Conservation (phyloP, 2,797 vertebrate genomes). For the Cryptoblepharus egeriae region DNA sequence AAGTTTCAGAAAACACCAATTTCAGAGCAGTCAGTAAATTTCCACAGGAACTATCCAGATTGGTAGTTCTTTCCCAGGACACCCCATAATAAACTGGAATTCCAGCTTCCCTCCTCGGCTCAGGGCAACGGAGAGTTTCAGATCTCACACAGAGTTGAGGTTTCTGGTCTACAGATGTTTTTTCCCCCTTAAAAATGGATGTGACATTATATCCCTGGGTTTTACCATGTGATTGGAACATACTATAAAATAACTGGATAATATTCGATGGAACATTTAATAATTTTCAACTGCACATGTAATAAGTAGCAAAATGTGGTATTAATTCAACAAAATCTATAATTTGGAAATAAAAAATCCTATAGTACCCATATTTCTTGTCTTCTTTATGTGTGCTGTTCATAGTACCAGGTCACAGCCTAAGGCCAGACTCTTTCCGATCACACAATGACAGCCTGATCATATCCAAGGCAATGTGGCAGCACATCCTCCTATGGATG, state of each 20-base stretch:
- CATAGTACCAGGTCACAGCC: background rate
- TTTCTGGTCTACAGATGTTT: slow-evolving; percentile 13
- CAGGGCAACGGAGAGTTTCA: slow-evolving; percentile 22
- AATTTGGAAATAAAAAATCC: too few relatives aligned
- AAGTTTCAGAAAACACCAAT: slow-evolving; percentile 31
- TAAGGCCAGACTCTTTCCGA: background rate
- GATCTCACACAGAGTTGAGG: slow-evolving; percentile 36
- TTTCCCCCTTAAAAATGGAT: slow-evolving; percentile 26
- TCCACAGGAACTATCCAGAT: slow-evolving; percentile 38
- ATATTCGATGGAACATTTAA: slow-evolving; percentile 32
- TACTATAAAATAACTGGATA: background rate
- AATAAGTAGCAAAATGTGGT: slow-evolving; percentile 5
- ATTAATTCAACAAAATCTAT: slow-evolving; percentile 22
- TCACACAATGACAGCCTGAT: too few relatives aligned
- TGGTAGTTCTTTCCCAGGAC: slow-evolving; percentile 41
- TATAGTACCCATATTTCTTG: background rate
- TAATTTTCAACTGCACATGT: background rate
- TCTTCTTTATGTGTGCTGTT: background rate
- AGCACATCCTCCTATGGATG: too few relatives aligned
- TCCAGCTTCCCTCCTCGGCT: background rate
- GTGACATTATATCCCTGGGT: slow-evolving; percentile 21
- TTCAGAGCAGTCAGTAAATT: slow-evolving; percentile 55
- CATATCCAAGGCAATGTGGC: too few relatives aligned
- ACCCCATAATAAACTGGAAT: slow-evolving; percentile 28
- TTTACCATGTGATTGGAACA: slow-evolving; percentile 26